phyloP scores from a whole-genome alignment of 2,797 vertebrate species.

The Danionella dracula region DNA sequence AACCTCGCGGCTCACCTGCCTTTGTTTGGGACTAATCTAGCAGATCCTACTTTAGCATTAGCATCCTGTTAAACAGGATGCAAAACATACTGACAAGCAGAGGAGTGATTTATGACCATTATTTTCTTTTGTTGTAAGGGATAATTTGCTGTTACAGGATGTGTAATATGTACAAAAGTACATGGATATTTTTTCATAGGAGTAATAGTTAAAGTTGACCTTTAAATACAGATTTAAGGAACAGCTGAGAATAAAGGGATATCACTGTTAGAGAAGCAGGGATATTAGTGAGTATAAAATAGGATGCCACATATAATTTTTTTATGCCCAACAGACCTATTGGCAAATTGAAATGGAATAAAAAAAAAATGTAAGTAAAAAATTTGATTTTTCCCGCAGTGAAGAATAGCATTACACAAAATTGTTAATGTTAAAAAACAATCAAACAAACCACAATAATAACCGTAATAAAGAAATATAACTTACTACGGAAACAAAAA shows the following conservation, averaged over 20 bases:
- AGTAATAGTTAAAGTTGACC: not conserved
- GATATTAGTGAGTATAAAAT: too few species aligned
- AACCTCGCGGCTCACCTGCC: constrained; percentile 44
- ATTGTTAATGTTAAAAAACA: too few species aligned
- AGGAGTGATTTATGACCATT: constrained; percentile 53
- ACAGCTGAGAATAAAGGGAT: constrained; percentile 32
- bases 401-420: too few species aligned
- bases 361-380: too few species aligned
- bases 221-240: not conserved
- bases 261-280: too few species aligned
- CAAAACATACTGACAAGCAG: constrained; percentile 36
- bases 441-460: too few species aligned
- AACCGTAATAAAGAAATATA: too few species aligned
- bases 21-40: constrained; percentile 31
- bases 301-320: too few species aligned
- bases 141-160: constrained; percentile 19
- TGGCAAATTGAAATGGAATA: too few species aligned
- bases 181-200: not conserved
- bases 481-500: too few species aligned
- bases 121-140: constrained; percentile 11
- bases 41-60: constrained; percentile 47
- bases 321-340: too few species aligned
- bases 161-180: constrained; percentile 8
- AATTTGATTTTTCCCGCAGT: too few species aligned
- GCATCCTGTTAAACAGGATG: constrained; percentile 48